Base-by-base conservation (phyloP, 2,113 vertebrate genomes). In the Lates calcarifer region DNA sequence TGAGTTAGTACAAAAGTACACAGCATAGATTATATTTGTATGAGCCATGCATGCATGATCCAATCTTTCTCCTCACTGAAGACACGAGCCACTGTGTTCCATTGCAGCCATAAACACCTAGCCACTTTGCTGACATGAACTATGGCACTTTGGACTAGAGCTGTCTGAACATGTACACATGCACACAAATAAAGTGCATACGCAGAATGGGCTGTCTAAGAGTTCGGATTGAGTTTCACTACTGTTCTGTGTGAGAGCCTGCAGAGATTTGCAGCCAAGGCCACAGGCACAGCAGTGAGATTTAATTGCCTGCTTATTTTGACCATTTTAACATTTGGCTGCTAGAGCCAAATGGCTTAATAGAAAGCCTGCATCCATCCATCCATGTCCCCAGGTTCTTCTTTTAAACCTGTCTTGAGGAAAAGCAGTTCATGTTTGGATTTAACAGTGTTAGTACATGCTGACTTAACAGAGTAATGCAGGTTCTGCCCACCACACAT, bases 91-190 rank as follows among this genome's bases (percentile, higher is more conserved):
- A 35, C 37, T 76, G 58, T 60, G 56, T 77, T 85, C 66, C 69
- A 24, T 65, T 49, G 13, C 77, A 74, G 76, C 65, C 66, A 77
- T 86, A 86, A 90, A 88, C 77, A 82, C 64, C 79, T 58, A 37
- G 71, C 77, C 13, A 11, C 26, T 73, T 82, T 72, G 61, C 78
- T 83, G 67, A 87, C 53, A 83, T 78, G 53, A 88, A 79, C 63
- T 83, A 70, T 74, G 73, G 43, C 35, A 24, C 62, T 84, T 83
- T 80, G 79, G 69, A 81, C 69, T 53, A 0, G 58, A 82, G 68
- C 74, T 84, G 70, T 83, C 68, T 67, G 74, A 80, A 75, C 81
- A 74, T 64, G 74, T 81, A 86, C 28, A 24, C 53, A 51, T 76
- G 69, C 22, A 56, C 66, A 77, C 68, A 62, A 72, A 75, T 58